Percentiles rank a stretch among this genome's conserved stretches.
phyloP scores from a whole-genome alignment of 2,888 invertebrate species.

The Drosophila mercatorum region DNA sequence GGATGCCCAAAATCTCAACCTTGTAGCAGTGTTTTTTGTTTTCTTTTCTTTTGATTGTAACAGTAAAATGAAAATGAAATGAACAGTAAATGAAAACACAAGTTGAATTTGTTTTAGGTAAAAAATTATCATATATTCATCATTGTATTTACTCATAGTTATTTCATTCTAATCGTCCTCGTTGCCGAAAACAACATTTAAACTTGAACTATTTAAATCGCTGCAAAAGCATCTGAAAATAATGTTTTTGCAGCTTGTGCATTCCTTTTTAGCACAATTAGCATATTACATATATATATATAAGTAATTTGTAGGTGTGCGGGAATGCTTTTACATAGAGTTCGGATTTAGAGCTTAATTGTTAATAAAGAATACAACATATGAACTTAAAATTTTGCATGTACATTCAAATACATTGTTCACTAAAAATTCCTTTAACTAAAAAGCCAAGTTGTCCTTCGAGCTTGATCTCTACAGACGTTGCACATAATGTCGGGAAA shows the following conservation, averaged over 20 bases:
- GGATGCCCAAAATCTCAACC: neutral
- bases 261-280: conserved; percentile 43
- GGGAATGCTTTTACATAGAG: conserved; percentile 66
- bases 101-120: conserved; percentile 49
- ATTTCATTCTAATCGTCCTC: conserved; percentile 59
- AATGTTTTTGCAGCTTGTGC: conserved; percentile 60
- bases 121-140: conserved; percentile 77
- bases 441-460: conserved; percentile 48
- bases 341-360: conserved; percentile 63
- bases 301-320: conserved; percentile 43
- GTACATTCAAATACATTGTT: conserved; percentile 54
- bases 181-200: conserved; percentile 65
- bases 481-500: conserved; percentile 57
- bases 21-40: neutral
- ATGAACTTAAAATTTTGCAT: conserved; percentile 68
- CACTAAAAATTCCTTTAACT: conserved; percentile 46
- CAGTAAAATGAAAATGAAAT: conserved; percentile 2
- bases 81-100: conserved; percentile 5
- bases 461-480: conserved; percentile 35
- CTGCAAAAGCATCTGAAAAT: conserved; percentile 63
- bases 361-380: conserved; percentile 64
- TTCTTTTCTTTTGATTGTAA: neutral
- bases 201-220: conserved; percentile 64
- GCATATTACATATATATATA: conserved; percentile 26
- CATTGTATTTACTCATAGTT: conserved; percentile 59